phyloP scores from a whole-genome alignment of 2,113 vertebrate genomes.

The Dicerorhinus sumatrensis region DNA sequence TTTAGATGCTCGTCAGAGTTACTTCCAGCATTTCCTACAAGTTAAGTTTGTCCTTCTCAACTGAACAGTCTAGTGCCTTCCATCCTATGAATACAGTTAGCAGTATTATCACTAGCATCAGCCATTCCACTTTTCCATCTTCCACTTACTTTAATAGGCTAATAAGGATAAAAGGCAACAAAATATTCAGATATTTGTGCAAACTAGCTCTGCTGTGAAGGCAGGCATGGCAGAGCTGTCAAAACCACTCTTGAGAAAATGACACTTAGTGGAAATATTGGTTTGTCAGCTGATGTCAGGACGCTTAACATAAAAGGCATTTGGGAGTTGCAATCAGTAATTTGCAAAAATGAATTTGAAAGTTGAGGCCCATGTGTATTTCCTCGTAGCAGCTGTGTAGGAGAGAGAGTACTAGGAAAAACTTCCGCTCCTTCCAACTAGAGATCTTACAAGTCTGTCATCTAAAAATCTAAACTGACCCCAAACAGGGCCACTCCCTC shows the following conservation, averaged over 20 bases:
- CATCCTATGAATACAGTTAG: background rate
- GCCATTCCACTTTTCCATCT: background rate
- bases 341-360: background rate
- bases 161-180: background rate
- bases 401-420: background rate
- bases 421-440: background rate
- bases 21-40: background rate
- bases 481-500: background rate
- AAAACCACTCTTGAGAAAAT: background rate
- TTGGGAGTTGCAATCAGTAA: background rate
- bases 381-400: background rate
- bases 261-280: background rate
- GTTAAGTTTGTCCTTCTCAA: background rate
- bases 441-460: background rate
- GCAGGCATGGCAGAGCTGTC: background rate
- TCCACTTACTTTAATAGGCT: background rate
- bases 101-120: background rate
- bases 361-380: background rate
- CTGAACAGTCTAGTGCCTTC: background rate
- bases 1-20: background rate
- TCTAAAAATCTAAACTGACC: background rate
- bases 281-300: background rate
- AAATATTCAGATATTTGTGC: background rate
- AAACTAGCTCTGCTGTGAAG: background rate
- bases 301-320: background rate